Evolutionary conservation across 2,888 invertebrate species (phyloP).

Genomic region (Calliopum simillimum): DNA sequence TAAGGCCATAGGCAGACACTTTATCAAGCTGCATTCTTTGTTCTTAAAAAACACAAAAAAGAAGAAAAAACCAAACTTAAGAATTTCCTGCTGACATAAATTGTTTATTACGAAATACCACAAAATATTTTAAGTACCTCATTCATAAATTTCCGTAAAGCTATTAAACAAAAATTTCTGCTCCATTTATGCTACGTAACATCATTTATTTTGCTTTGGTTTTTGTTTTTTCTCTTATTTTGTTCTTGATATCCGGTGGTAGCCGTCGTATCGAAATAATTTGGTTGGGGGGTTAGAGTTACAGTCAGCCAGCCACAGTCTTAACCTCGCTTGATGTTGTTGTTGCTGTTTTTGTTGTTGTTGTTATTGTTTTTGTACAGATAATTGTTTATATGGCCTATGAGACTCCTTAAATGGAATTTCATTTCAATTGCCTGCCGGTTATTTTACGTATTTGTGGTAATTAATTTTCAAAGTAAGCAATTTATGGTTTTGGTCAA

Average conservation of each 20-base stretch:
- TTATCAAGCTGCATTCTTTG: no score
- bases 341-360: background rate
- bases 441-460: slow-evolving; percentile 15
- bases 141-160: slow-evolving; percentile 30
- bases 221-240: background rate
- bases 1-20: no score
- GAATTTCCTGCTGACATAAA: slow-evolving; percentile 25
- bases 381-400: background rate
- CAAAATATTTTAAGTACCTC: slow-evolving; percentile 31
- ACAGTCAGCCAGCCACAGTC: background rate
- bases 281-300: background rate
- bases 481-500: slow-evolving; percentile 17
- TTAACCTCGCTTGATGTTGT: slow-evolving; percentile 8
- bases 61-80: no score
- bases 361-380: slow-evolving; percentile 2
- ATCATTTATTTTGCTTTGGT: slow-evolving; percentile 18
- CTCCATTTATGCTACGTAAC: slow-evolving; percentile 30
- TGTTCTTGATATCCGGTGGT: background rate
- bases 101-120: slow-evolving; percentile 32
- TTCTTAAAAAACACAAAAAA: no score
- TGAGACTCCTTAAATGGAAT: background rate
- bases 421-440: slow-evolving; percentile 21
- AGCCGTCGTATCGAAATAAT: background rate
- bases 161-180: slow-evolving; percentile 30
- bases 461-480: slow-evolving; percentile 21